Base-by-base conservation (phyloP, 2,113 vertebrate species). In the Anhinga rufa region DNA sequence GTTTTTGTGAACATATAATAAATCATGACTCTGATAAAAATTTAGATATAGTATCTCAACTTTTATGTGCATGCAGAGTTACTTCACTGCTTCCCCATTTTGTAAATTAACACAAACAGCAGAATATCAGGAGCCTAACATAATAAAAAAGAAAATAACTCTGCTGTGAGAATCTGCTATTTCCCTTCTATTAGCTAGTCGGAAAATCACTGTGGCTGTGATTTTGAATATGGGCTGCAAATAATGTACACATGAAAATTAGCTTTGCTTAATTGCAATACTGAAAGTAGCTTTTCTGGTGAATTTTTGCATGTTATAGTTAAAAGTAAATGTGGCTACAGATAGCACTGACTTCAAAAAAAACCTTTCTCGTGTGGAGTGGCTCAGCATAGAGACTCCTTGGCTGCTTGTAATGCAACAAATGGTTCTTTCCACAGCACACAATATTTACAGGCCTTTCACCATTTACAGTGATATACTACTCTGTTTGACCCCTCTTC, bases 401-500 rank as follows among this genome's bases (percentile, higher is more conserved):
- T 3, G 9, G 34, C 86, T 93, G 22, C 88, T 86, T 92, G 61
- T 61, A 79, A 76, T 57, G 74, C 83, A 93, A 89, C 77, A 95
- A 80, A 86, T 76, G 82, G 49, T 82, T 91, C 66, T 93, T 90
- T 93, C 78, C 46, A 80, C 65, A 82, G 82, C 75, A 20, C 78
- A 40, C 84, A 65, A 28, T 92, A 82, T 93, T 91, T 92, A 77
- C 77, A 88, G 81, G 62, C 68, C 42, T 95, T 95, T 95, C 91
- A 87, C 58, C 28, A 57, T 88, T 95, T 84, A 44, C 64, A 78
- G 64, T 87, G 87, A 89, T 97, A 95, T 95, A 95, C 58, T 76
- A 10, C 22, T 85, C 36, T 0, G 0, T 85, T 91, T 92, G 64
- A 90, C 89, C 46, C 42, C 18, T 89, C 64, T 92, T 87, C 54